These are phyloP conservation scores for Distichodus sexfasciatus DNA, from an alignment of 2,797 vertebrate genomes.

Conservation along the genomic window DNA sequence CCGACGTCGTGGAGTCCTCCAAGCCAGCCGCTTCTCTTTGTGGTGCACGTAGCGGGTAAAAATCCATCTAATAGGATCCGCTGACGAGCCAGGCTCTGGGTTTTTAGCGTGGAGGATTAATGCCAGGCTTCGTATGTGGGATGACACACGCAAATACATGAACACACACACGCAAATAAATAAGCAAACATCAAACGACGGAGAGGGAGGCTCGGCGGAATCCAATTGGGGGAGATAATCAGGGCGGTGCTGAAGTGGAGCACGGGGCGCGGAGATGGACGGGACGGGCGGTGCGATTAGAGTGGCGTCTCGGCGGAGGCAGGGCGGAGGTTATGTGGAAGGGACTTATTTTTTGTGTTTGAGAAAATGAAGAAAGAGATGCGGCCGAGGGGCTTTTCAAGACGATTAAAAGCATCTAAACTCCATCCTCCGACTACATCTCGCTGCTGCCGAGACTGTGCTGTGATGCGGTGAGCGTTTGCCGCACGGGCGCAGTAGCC, in stretches of 20 bases:
- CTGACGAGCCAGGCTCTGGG: conserved; percentile 25
- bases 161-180: conserved; percentile 40
- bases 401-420: too few relatives aligned
- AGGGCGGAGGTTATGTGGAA: conserved; percentile 59
- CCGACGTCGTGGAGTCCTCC: conserved; percentile 23
- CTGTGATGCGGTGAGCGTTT: too few relatives aligned
- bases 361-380: conserved; percentile 60
- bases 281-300: conserved; percentile 60
- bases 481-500: too few relatives aligned
- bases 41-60: conserved; percentile 50
- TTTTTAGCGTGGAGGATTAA: neutral
- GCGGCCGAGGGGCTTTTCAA: too few relatives aligned
- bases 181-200: conserved; percentile 53
- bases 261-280: conserved; percentile 52
- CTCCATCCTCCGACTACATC: neutral
- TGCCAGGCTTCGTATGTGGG: neutral
- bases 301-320: conserved; percentile 26
- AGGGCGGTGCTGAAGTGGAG: conserved; percentile 35
- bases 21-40: conserved; percentile 31
- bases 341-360: conserved; percentile 52
- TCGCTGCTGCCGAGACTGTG: too few relatives aligned
- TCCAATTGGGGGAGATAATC: conserved; percentile 64
- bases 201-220: conserved; percentile 49
- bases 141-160: neutral
- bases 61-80: conserved; percentile 31